Evolutionary conservation across 2,888 invertebrate genomes (phyloP), one percentile per base, ranked within the genome.

Genomic region (Mesochorus sp.): DNA sequence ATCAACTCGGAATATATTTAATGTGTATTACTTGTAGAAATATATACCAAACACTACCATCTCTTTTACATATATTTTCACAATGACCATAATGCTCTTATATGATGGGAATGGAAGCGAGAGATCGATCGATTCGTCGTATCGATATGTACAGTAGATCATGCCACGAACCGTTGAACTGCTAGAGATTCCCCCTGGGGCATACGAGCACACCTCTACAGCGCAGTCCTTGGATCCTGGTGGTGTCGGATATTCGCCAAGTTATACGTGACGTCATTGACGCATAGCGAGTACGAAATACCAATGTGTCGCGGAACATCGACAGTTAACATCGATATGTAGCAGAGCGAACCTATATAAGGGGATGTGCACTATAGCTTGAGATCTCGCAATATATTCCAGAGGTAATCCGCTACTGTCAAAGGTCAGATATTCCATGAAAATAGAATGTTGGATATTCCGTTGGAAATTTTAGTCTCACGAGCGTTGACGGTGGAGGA

Each of bases 261-360:
- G 84, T 82, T 82, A n/a, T n/a, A 84, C 83, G 81, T 84, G 85
- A 81, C 83, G 80, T 81, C 83, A 84, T 84, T 82, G 85, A 85
- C 81, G 85, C 82, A 81, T 80, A 39, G 76, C 79, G 81, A 82
- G 82, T 80, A 81, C 82, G 82, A 85, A 86, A 87, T 85, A 83
- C 82, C 85, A 81, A 84, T 85, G 82, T 83, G 82, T 80, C 82
- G 79, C 80, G 81, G 81, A 47, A 68, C 61, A 81, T 79, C 73
- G 79, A 76, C 79, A 61, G 68, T 72, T 79, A 49, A 80, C 80
- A 68, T 80, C 75, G 64, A 73, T 51, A 59, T 70, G 68, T 49
- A 26, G 6, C 49, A 10, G 31, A 51, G 42, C 8, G 14, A 21
- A 42, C 21, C 19, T 51, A 19, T 26, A n/a, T n/a, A n/a, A n/a